These are phyloP conservation scores for Oxyura jamaicensis DNA, from an alignment of 2,113 vertebrate species.

Conservation along the genomic window DNA sequence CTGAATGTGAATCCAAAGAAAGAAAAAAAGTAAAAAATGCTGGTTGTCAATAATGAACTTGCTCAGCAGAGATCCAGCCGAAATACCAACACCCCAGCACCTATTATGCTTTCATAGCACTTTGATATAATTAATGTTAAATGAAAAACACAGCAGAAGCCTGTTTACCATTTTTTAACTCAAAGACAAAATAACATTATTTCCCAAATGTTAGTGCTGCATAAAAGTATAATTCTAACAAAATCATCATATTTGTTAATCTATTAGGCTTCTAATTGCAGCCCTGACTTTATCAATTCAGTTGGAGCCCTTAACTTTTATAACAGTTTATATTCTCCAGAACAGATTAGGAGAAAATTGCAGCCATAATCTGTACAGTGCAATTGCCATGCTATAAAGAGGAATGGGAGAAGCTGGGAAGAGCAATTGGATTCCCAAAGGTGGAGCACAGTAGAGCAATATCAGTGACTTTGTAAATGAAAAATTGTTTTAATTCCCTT, in stretches of 20 bases:
- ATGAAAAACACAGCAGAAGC: background rate
- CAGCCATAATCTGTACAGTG: constrained; percentile 82
- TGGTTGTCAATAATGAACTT: background rate
- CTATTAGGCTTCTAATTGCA: constrained; percentile 66
- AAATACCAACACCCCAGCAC: background rate
- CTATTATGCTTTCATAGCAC: accelerated
- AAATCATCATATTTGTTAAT: constrained; percentile 49
- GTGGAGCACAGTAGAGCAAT: constrained; percentile 82
- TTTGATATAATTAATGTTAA: background rate
- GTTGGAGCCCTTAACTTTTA: constrained; percentile 69
- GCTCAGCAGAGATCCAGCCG: background rate
- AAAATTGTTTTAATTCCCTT: constrained; percentile 90
- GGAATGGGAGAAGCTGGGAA: constrained; percentile 77
- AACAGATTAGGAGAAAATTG: constrained; percentile 85
- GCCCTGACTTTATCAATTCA: constrained; percentile 63
- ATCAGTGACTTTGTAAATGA: constrained; percentile 83
- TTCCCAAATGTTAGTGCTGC: background rate
- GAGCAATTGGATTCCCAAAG: constrained; percentile 80
- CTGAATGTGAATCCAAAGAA: background rate
- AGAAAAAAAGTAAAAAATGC: accelerated
- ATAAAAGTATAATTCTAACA: constrained; percentile 16
- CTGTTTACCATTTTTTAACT: background rate
- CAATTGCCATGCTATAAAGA: constrained; percentile 80
- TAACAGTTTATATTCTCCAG: constrained; percentile 76
- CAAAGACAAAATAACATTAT: background rate